Evolutionary conservation across 1,140 invertebrate species (phyloP).

Genomic region (Ericerus pela): DNA sequence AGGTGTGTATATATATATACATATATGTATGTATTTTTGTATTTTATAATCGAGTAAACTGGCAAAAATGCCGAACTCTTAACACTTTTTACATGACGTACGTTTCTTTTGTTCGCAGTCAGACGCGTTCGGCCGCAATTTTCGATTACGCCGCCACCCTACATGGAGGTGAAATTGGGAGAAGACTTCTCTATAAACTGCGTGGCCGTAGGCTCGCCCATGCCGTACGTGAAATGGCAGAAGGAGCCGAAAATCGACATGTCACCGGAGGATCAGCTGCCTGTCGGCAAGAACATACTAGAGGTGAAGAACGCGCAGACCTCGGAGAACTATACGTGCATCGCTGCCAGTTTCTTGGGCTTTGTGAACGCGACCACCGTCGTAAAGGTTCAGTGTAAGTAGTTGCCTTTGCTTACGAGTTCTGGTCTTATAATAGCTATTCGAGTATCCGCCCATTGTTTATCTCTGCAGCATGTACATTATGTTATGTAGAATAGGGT

Average conservation of each 20-base stretch:
- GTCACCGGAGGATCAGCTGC: constrained; percentile 70
- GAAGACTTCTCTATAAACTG: constrained; percentile 84
- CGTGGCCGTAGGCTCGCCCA: constrained; percentile 90
- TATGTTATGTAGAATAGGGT: too few species aligned
- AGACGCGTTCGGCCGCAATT: constrained; percentile 86
- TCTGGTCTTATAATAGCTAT: too few species aligned
- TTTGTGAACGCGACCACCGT: constrained; percentile 70
- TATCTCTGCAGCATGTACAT: too few species aligned
- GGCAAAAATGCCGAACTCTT: too few species aligned
- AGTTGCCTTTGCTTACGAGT: constrained; percentile 10
- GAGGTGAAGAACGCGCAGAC: constrained; percentile 71
- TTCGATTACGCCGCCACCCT: constrained; percentile 67
- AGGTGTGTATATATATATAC: too few species aligned
- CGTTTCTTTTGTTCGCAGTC: constrained; percentile 40
- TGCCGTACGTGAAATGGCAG: constrained; percentile 93
- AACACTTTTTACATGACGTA: neutral
- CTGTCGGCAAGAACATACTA: constrained; percentile 71
- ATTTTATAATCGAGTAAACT: too few species aligned
- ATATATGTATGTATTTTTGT: too few species aligned
- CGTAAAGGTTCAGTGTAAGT: constrained; percentile 91
- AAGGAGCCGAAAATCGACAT: constrained; percentile 65
- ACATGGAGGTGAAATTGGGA: constrained; percentile 78
- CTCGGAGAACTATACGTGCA: constrained; percentile 91
- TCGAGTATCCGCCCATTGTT: too few species aligned
- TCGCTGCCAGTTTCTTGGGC: constrained; percentile 84